A percentile compares a stretch with the other conserved stretches of the same genome.
Evolutionary conservation across 2,113 vertebrate genomes (phyloP).

Genomic region (Vicugna pacos): DNA sequence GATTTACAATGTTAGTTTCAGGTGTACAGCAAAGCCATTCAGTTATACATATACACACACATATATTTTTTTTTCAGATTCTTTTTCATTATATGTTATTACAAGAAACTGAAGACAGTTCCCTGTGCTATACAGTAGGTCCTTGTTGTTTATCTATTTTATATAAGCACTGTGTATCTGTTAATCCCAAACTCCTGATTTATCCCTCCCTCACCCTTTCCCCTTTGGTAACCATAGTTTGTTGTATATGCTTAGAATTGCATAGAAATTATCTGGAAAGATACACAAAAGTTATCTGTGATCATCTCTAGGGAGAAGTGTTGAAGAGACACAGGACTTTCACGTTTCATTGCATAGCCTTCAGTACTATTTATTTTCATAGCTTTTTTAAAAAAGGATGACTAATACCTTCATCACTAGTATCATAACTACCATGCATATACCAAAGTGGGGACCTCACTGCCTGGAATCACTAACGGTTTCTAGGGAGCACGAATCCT

Average conservation of each 20-base stretch:
- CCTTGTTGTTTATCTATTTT: no score
- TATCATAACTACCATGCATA: background rate
- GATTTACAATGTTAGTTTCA: no score
- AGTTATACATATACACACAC: no score
- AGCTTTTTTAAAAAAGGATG: conserved; percentile 1
- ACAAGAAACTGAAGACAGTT: no score
- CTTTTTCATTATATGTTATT: no score
- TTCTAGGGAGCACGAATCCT: background rate
- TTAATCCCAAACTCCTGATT: no score
- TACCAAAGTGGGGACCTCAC: background rate
- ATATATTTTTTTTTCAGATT: no score
- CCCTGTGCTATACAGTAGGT: no score
- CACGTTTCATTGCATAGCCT: background rate
- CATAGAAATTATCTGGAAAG: background rate
- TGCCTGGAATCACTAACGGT: background rate
- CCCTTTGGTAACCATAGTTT: no score
- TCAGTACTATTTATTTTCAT: background rate
- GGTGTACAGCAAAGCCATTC: no score
- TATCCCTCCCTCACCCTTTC: no score
- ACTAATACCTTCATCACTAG: background rate
- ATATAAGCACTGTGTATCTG: no score
- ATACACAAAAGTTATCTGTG: background rate
- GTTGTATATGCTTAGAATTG: background rate
- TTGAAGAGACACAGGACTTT: background rate
- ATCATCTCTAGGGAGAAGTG: background rate